Evolutionary conservation across 2,888 invertebrate genomes (phyloP).

Genomic region (Hecatera dysodea): DNA sequence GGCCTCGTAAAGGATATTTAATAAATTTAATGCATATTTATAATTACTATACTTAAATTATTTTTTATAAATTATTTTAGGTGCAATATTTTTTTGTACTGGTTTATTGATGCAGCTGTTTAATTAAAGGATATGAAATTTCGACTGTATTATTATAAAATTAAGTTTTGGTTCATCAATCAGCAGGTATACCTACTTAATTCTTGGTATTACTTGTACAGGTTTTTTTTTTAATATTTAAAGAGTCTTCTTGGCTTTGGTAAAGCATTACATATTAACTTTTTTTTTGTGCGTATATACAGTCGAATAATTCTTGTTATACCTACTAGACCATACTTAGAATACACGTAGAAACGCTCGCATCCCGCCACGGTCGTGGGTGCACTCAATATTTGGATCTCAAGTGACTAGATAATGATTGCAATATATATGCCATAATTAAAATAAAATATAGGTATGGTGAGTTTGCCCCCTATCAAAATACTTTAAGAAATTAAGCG

Average conservation of each 20-base stretch:
- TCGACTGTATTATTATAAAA: constrained; percentile 35
- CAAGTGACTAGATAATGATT: neutral
- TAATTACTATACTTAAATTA: constrained; percentile 65
- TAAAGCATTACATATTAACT: neutral
- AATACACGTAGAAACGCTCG: constrained; percentile 28
- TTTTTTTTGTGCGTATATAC: constrained; percentile 1
- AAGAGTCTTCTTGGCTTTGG: neutral
- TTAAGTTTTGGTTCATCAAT: neutral
- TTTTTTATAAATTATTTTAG: constrained; percentile 67
- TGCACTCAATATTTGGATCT: constrained; percentile 41
- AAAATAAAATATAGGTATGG: neutral
- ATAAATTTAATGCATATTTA: constrained; percentile 63
- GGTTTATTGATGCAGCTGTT: constrained; percentile 55
- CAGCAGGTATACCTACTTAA: neutral
- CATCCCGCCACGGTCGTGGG: constrained; percentile 24
- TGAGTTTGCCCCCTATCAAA: neutral
- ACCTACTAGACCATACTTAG: constrained; percentile 27
- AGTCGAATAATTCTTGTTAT: constrained; percentile 36
- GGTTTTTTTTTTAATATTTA: neutral
- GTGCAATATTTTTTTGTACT: constrained; percentile 66
- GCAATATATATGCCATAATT: neutral
- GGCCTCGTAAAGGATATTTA: constrained; percentile 65
- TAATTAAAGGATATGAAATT: constrained; percentile 16
- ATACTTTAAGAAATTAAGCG: neutral
- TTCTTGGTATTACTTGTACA: neutral